A percentile compares a stretch with the other conserved stretches of the same genome.
Evolutionary conservation across 2,113 vertebrate species (phyloP).

Genomic region (Paracanthobrama guichenoti): DNA sequence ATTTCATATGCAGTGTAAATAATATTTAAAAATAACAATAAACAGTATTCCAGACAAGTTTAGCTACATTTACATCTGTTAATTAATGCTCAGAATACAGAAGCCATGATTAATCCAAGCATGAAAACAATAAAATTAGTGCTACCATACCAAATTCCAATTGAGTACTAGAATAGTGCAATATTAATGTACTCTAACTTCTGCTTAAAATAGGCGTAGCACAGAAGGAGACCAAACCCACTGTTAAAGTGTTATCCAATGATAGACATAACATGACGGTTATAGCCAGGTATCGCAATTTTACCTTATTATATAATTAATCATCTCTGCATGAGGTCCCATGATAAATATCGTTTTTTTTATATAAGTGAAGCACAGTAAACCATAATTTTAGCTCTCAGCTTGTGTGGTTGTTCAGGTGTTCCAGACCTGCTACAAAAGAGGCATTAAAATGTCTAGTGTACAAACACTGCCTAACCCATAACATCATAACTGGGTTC

Average conservation of each 20-base stretch:
- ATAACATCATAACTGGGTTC: not conserved
- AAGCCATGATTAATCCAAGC: not conserved
- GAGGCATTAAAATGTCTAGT: constrained; percentile 29
- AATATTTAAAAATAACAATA: not conserved
- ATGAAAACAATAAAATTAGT: not conserved
- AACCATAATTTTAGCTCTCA: constrained; percentile 27
- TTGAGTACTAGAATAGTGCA: not conserved
- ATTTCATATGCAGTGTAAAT: not conserved
- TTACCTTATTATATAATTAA: not conserved
- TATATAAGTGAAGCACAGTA: not conserved
- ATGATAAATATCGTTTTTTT: constrained; percentile 26
- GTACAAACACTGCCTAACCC: constrained; percentile 23
- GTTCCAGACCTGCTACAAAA: constrained; percentile 22
- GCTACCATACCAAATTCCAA: not conserved
- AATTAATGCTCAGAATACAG: not conserved
- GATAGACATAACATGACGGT: constrained; percentile 5
- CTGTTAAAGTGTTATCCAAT: not conserved
- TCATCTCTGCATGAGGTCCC: constrained; percentile 19
- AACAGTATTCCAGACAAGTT: too few relatives aligned
- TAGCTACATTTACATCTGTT: not conserved
- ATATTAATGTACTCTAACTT: not conserved
- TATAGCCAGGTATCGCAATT: not conserved
- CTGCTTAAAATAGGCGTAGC: not conserved
- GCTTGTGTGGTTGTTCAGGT: constrained; percentile 49
- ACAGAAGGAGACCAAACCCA: not conserved